Evolutionary conservation across 1,140 invertebrate genomes (phyloP).

Genomic region (Papilio machaon): DNA sequence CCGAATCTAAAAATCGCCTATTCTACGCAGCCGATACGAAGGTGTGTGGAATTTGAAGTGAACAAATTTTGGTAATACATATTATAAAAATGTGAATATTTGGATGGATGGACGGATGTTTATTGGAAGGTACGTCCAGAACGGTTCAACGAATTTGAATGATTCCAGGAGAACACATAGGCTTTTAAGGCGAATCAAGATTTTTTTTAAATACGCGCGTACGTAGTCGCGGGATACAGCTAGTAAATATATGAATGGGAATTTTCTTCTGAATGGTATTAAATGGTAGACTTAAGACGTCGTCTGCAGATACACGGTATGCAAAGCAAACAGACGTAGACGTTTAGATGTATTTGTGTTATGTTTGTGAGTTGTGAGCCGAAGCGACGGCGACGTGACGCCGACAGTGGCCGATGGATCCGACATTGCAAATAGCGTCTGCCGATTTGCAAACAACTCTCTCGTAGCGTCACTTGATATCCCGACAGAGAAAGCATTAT

Average conservation of each 20-base stretch:
- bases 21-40: background rate
- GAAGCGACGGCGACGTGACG: constrained; percentile 57
- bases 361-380: constrained; percentile 40
- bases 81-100: no score
- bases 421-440: constrained; percentile 67
- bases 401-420: constrained; percentile 63
- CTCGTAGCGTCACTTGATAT: constrained; percentile 54
- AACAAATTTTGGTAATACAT: no score
- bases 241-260: background rate
- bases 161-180: no score
- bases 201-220: no score
- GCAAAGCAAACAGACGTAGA: constrained; percentile 58
- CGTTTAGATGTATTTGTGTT: constrained; percentile 64
- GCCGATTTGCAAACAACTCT: constrained; percentile 61
- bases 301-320: constrained; percentile 58
- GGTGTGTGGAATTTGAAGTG: background rate
- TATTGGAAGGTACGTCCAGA: no score
- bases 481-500: background rate
- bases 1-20: background rate
- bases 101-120: no score
- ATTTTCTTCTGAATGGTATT: constrained; percentile 39
- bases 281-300: constrained; percentile 51
- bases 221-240: no score
- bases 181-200: no score
- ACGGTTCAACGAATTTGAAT: no score